phyloP scores from a whole-genome alignment of 2,113 vertebrate genomes.

The Empidonax alnorum region DNA sequence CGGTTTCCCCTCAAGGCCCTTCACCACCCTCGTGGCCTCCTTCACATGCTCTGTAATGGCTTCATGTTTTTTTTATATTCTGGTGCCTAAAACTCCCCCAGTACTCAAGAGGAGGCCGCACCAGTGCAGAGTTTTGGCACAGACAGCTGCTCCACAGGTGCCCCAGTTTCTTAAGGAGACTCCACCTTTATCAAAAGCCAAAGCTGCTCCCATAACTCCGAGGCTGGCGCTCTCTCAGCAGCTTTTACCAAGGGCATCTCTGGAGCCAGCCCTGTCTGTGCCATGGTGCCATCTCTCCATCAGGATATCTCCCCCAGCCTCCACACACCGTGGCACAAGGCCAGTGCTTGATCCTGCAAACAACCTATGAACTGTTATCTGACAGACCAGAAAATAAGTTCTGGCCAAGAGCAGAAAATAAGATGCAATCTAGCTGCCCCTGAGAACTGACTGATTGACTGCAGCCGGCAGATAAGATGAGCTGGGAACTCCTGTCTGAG shows the following conservation, averaged over 20 bases:
- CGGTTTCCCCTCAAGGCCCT: neutral
- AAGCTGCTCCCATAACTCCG: neutral
- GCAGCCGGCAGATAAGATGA: neutral
- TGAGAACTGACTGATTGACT: neutral
- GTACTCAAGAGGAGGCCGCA: neutral
- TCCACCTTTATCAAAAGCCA: neutral
- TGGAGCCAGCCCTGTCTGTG: neutral
- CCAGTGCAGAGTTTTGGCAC: neutral
- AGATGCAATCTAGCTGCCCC: neutral
- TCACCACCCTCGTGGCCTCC: neutral
- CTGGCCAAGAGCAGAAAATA: neutral
- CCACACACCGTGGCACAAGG: rapidly evolving
- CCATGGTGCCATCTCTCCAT: neutral
- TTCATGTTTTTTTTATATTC: neutral
- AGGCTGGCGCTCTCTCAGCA: neutral
- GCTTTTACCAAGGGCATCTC: neutral
- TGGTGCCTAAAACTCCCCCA: neutral
- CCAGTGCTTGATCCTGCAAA: neutral
- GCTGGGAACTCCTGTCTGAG: neutral
- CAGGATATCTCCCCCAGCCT: neutral
- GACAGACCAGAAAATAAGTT: neutral
- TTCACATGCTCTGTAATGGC: neutral
- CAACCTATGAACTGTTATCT: neutral
- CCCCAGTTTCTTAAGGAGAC: neutral
- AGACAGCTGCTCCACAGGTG: neutral